Percentiles rank a stretch among this genome's conserved stretches.
Evolutionary conservation across 2,888 invertebrate genomes (phyloP).

Genomic region (Zygothrica quintamaculata): DNA sequence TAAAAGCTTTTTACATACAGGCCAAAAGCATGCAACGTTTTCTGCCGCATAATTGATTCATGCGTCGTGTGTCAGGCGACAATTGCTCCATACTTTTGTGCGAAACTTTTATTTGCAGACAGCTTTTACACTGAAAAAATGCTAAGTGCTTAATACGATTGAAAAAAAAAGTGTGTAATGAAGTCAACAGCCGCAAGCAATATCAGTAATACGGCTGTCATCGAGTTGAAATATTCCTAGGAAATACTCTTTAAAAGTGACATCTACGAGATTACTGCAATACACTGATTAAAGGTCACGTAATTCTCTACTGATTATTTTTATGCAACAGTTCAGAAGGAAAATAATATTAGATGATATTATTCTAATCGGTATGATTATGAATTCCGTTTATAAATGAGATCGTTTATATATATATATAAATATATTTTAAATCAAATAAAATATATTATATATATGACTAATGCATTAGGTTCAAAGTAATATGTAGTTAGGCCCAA

Average conservation of each 20-base stretch:
- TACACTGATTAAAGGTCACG: slow-evolving; percentile 19
- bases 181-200: slow-evolving; percentile 35
- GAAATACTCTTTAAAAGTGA: slow-evolving; percentile 16
- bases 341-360: not conserved
- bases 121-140: slow-evolving; percentile 32
- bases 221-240: slow-evolving; percentile 6
- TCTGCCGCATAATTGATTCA: slow-evolving; percentile 18
- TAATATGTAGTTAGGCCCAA: no score
- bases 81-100: slow-evolving; percentile 37
- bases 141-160: not conserved
- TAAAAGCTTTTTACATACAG: not conserved
- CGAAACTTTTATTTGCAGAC: slow-evolving; percentile 12
- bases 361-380: not conserved
- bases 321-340: no score
- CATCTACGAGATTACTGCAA: slow-evolving; percentile 19
- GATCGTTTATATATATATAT: no score
- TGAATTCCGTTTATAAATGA: no score
- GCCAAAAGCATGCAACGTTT: slow-evolving; percentile 31
- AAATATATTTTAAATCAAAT: no score
- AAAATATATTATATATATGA: not conserved
- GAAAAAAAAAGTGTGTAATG: slow-evolving; percentile 4
- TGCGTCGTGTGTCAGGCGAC: not conserved
- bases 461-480: no score
- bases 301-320: no score
- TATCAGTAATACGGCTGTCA: slow-evolving; percentile 33